Evolutionary conservation across 2,113 vertebrate genomes (phyloP).

Genomic region (Bubo bubo): DNA sequence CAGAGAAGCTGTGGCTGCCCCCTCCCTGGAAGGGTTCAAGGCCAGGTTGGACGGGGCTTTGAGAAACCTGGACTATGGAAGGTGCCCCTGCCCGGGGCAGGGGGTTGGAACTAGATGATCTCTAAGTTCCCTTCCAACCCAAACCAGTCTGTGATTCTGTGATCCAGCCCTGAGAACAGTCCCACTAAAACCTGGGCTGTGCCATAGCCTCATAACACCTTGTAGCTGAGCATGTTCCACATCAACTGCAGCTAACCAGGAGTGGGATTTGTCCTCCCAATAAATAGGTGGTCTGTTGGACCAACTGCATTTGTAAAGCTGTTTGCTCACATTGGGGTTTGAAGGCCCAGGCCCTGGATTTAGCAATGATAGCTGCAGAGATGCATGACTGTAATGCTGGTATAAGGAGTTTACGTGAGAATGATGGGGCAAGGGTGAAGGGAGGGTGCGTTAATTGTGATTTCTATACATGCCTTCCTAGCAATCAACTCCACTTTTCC

Average conservation of each 20-base stretch:
- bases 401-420: neutral
- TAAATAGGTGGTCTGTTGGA: neutral
- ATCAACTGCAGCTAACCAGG: rapidly evolving
- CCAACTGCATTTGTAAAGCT: rapidly evolving
- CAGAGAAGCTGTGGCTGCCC: no score
- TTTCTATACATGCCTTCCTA: neutral
- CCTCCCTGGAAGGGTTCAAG: no score
- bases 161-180: neutral
- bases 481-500: constrained; percentile 8
- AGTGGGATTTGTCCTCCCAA: neutral
- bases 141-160: no score
- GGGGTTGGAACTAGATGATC: no score
- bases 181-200: neutral
- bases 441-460: neutral
- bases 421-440: neutral
- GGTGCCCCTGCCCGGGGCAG: no score
- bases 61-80: no score
- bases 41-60: no score
- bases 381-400: rapidly evolving
- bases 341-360: neutral
- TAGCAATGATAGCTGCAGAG: neutral
- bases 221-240: no score
- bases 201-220: neutral
- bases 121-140: no score
- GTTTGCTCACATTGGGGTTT: rapidly evolving